Percentiles rank a stretch among this genome's conserved stretches.
phyloP scores from a whole-genome alignment of 2,888 invertebrate species.

The Idaea dimidiata region DNA sequence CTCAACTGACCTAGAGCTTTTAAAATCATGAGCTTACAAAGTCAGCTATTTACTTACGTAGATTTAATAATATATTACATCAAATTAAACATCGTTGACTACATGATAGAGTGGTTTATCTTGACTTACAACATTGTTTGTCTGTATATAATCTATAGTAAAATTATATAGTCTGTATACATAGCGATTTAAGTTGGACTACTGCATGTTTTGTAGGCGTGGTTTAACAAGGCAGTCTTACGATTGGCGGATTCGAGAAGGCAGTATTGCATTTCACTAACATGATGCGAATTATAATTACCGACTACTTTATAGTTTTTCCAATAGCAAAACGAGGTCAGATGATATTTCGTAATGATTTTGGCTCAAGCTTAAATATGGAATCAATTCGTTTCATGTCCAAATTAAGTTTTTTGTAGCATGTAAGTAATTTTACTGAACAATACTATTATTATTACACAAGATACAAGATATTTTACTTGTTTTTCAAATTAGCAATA shows the following conservation, averaged over 20 bases:
- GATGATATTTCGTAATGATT: background rate
- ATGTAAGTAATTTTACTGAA: too few species aligned
- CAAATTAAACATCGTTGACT: background rate
- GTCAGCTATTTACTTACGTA: background rate
- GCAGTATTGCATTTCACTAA: conserved; percentile 69
- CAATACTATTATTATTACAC: too few species aligned
- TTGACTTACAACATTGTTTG: background rate
- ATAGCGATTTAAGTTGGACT: background rate
- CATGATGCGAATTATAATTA: conserved; percentile 61
- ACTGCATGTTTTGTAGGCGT: conserved; percentile 60
- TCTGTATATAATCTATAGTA: background rate
- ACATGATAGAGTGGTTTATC: background rate
- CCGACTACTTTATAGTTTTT: conserved; percentile 8
- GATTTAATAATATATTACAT: background rate
- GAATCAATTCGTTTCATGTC: background rate
- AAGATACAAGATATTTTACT: too few species aligned
- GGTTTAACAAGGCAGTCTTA: conserved; percentile 51
- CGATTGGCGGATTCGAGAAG: conserved; percentile 60
- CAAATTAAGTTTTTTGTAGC: too few species aligned
- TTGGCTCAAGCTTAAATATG: background rate
- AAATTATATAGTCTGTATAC: background rate
- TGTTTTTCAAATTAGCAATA: too few species aligned
- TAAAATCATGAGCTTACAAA: too few species aligned
- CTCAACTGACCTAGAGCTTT: too few species aligned
- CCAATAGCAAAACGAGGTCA: background rate